These are phyloP conservation scores for Drosophila bunnanda DNA, from an alignment of 2,888 invertebrate species.

Conservation along the genomic window DNA sequence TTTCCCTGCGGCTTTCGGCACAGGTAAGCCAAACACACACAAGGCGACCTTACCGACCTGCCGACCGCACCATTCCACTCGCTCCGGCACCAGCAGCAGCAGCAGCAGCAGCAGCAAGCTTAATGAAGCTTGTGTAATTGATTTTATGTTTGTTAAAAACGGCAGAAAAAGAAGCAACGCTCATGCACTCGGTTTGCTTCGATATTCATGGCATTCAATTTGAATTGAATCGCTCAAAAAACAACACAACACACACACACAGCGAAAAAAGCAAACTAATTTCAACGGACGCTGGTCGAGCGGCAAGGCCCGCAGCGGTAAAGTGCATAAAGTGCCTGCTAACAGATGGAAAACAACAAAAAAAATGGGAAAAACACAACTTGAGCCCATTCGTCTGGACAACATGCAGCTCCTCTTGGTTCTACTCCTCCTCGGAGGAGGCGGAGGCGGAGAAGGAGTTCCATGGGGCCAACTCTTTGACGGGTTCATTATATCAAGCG, in stretches of 20 bases:
- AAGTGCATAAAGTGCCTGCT: conserved; percentile 69
- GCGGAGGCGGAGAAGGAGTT: no score
- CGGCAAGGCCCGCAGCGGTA: conserved; percentile 62
- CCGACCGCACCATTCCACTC: conserved; percentile 15
- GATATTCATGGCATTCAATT: conserved; percentile 73
- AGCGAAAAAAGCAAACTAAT: conserved; percentile 58
- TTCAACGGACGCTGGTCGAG: conserved; percentile 49
- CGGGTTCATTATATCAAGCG: conserved; percentile 56
- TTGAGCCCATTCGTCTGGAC: conserved; percentile 33
- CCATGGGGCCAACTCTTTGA: conserved; percentile 54
- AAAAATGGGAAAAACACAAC: conserved; percentile 50
- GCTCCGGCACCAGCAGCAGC: not conserved
- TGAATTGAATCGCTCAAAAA: conserved; percentile 67
- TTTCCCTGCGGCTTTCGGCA: conserved; percentile 42
- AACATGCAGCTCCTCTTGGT: conserved; percentile 8
- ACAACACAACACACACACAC: conserved; percentile 25
- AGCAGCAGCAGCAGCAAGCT: conserved; percentile 46
- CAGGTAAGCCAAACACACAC: conserved; percentile 43
- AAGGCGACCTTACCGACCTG: conserved; percentile 48
- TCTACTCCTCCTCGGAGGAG: conserved; percentile 6
- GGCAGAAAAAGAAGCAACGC: conserved; percentile 73
- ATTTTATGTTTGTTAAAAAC: conserved; percentile 78
- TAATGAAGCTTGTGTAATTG: conserved; percentile 78
- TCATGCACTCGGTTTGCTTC: conserved; percentile 49
- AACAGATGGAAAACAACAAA: conserved; percentile 12